phyloP scores from a whole-genome alignment of 2,113 vertebrate species.

The Notothenia coriiceps region DNA sequence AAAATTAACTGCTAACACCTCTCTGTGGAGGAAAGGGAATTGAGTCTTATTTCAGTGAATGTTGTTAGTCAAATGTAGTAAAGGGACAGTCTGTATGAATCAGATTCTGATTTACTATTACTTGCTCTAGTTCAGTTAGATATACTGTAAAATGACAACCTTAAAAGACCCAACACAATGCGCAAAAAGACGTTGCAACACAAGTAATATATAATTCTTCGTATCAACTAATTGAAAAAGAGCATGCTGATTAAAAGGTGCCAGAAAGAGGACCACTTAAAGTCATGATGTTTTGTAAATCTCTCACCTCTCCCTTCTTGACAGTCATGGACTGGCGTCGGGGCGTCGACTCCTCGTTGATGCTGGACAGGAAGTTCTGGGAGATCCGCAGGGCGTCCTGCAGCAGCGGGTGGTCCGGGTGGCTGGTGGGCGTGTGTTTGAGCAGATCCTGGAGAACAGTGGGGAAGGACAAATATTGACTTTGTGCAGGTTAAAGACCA shows the following conservation, averaged over 20 bases:
- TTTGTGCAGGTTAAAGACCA: not conserved
- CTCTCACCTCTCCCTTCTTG: conserved; percentile 94
- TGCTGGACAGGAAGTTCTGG: conserved; percentile 98
- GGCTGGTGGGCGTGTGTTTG: conserved; percentile 94
- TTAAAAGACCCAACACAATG: not conserved
- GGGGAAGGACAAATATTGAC: not conserved
- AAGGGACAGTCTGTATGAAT: not conserved
- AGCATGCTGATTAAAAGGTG: not conserved
- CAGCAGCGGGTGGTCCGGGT: conserved; percentile 92
- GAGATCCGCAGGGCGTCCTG: conserved; percentile 97
- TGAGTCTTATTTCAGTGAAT: not conserved
- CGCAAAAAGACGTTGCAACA: not conserved
- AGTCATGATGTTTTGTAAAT: not conserved
- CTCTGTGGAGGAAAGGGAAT: not conserved
- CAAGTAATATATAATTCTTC: not conserved
- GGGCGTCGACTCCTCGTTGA: conserved; percentile 97
- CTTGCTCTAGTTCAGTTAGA: not conserved
- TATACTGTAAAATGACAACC: not conserved
- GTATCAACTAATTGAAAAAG: not conserved
- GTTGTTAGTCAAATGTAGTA: not conserved
- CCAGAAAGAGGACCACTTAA: too few species aligned
- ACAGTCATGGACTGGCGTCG: conserved; percentile 94
- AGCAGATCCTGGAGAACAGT: conserved; percentile 88
- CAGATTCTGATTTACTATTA: not conserved
- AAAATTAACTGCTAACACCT: not conserved